phyloP scores from a whole-genome alignment of 2,888 invertebrate species.

The Endomychus coccineus region DNA sequence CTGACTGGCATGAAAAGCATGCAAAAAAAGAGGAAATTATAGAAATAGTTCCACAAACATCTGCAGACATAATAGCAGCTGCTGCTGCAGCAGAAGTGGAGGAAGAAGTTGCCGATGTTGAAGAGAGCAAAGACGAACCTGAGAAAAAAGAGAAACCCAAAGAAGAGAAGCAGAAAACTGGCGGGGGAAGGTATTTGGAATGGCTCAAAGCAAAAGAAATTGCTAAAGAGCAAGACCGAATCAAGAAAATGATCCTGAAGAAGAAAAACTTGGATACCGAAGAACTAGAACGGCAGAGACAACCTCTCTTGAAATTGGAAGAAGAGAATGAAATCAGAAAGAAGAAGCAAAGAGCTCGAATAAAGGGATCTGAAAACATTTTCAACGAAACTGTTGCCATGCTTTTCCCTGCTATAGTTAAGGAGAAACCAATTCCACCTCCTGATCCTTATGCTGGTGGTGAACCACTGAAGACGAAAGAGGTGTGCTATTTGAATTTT shows the following conservation, averaged over 20 bases:
- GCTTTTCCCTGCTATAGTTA: slow-evolving; percentile 55
- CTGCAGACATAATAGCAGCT: slow-evolving; percentile 42
- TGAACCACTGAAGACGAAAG: slow-evolving; percentile 41
- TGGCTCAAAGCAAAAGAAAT: slow-evolving; percentile 52
- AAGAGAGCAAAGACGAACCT: slow-evolving; percentile 44
- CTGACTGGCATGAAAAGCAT: slow-evolving; percentile 48
- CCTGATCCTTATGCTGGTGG: slow-evolving; percentile 37
- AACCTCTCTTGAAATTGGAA: slow-evolving; percentile 53
- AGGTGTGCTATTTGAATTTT: slow-evolving; percentile 43
- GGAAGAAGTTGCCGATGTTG: slow-evolving; percentile 44
- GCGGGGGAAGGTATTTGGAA: slow-evolving; percentile 25
- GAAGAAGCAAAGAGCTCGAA: slow-evolving; percentile 49
- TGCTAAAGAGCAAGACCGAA: slow-evolving; percentile 56
- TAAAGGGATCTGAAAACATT: slow-evolving; percentile 53
- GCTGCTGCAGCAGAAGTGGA: slow-evolving; percentile 42
- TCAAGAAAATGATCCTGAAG: slow-evolving; percentile 55
- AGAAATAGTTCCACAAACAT: slow-evolving; percentile 43
- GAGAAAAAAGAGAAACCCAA: slow-evolving; percentile 28
- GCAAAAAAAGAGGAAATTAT: slow-evolving; percentile 31
- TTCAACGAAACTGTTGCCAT: slow-evolving; percentile 59
- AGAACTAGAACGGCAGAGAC: slow-evolving; percentile 53
- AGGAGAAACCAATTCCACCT: slow-evolving; percentile 43
- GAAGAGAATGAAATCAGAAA: slow-evolving; percentile 52
- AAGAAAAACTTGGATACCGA: slow-evolving; percentile 57
- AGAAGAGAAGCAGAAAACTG: slow-evolving; percentile 16